A percentile compares a stretch with the other conserved stretches of the same genome.
Conservation (phyloP, 2,113 vertebrate species). For the Mesoclemmys tuberculata region DNA sequence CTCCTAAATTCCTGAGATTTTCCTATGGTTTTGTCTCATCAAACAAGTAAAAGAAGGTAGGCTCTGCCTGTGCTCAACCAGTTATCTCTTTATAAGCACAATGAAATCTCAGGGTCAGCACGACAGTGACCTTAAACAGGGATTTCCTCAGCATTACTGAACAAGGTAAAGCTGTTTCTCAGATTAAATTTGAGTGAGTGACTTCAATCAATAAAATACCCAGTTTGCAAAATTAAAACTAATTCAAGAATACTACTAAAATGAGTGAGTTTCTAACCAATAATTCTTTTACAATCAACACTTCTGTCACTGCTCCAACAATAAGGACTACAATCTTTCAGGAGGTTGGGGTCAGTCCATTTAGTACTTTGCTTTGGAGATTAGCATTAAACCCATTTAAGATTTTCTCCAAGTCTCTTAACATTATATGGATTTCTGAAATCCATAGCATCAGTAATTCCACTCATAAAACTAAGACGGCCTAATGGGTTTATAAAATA, state of each 20-base stretch:
- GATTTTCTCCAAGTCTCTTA: neutral
- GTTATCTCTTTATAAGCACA: constrained; percentile 15
- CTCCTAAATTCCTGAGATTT: neutral
- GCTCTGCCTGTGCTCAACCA: neutral
- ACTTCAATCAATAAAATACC: constrained; percentile 6
- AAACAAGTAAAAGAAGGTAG: neutral
- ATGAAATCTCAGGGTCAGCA: neutral
- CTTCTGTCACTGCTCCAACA: neutral
- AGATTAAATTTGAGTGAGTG: constrained; percentile 5
- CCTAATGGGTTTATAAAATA: neutral
- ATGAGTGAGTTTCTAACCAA: neutral
- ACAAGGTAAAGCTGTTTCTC: constrained; percentile 3
- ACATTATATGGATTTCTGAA: neutral
- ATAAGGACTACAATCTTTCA: neutral
- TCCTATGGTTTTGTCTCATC: neutral
- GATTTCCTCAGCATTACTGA: neutral
- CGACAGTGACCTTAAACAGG: neutral
- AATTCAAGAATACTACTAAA: neutral
- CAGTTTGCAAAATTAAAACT: constrained; percentile 1
- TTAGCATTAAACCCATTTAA: neutral
- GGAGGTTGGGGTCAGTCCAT: neutral
- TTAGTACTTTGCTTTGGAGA: neutral
- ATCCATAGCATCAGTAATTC: neutral
- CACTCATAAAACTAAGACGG: neutral
- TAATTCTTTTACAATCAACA: neutral